phyloP scores from a whole-genome alignment of 2,888 invertebrate species.

The Neoitamus cyanurus region DNA sequence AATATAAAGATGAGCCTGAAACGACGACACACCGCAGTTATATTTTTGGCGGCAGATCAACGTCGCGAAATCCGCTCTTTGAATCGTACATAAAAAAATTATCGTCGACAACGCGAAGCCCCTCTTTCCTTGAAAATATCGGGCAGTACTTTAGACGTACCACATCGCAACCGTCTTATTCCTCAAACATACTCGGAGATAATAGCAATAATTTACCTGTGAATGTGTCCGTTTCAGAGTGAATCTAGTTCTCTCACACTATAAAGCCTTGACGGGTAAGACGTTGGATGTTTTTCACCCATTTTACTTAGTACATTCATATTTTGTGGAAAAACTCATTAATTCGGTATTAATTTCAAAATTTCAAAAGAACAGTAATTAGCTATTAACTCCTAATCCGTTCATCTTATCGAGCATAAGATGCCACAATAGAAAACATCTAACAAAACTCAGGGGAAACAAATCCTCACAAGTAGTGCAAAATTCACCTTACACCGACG shows the following conservation, averaged over 20 bases:
- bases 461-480: slow-evolving; percentile 11
- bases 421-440: slow-evolving; percentile 23
- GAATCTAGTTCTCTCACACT: background rate
- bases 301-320: slow-evolving; percentile 19
- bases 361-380: slow-evolving; percentile 32
- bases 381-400: slow-evolving; percentile 23
- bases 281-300: slow-evolving; percentile 36
- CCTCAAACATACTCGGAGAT: slow-evolving; percentile 67
- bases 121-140: slow-evolving; percentile 67
- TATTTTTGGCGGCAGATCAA: slow-evolving; percentile 54
- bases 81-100: slow-evolving; percentile 65
- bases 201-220: slow-evolving; percentile 62
- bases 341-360: slow-evolving; percentile 37
- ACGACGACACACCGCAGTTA: slow-evolving; percentile 54
- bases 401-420: slow-evolving; percentile 30
- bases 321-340: slow-evolving; percentile 8
- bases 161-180: slow-evolving; percentile 62
- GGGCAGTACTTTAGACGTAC: slow-evolving; percentile 54
- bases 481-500: slow-evolving; percentile 23
- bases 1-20: slow-evolving; percentile 52
- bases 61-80: slow-evolving; percentile 59
- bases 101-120: slow-evolving; percentile 70
- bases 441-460: slow-evolving; percentile 16
- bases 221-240: slow-evolving; percentile 52
- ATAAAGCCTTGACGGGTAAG: slow-evolving; percentile 34